Evolutionary conservation across 1,140 invertebrate species (phyloP), one percentile per base, ranked within the genome.

Genomic region (Odontomachus brunneus): DNA sequence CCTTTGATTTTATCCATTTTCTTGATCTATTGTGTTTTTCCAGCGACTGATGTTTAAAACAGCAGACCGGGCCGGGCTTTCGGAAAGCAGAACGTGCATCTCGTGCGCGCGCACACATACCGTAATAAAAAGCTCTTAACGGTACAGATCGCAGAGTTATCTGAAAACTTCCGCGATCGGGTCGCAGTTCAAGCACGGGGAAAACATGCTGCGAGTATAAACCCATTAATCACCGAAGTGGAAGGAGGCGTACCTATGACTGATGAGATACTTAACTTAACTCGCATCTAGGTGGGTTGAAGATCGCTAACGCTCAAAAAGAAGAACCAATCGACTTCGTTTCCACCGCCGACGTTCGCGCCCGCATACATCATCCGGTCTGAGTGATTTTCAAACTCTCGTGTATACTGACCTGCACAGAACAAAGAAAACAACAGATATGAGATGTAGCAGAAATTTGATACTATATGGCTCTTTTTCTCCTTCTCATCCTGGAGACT

Each of bases 241-340:
- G 38, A 65, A 76, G 62, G 49, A 76, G 62, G 62, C 38, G 38
- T 29, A 66, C 26, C 60, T 44, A 76, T 76, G 74, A 76, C 74
- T 76, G 74, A 76, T 76, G 74, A 76, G 74, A 76, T 76, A 76
- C 74, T 76, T 76, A 76, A 76, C 73, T 76, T 76, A 76, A 76
- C 74, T 76, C 74, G 74, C 74, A 76, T 76, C 74, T 76, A 76
- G 74, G 49, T 76, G 29, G 74, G 62, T 76, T 48, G 74, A 66
- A 76, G 74, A 76, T 76, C 60, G 55, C 62, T 76, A 66, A 66
- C 74, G 74, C 26, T 76, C 63, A 66, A 66, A 66, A 76, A 66
- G 49, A 66, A 65, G 29, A 65, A 76, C 29, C 59, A 62, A 76
- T 76, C 74, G 60, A 76, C 26, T 66, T 33, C 48, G 26, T 76